Evolutionary conservation across 1,140 invertebrate genomes (phyloP).

Genomic region (Piezodorus guildinii): DNA sequence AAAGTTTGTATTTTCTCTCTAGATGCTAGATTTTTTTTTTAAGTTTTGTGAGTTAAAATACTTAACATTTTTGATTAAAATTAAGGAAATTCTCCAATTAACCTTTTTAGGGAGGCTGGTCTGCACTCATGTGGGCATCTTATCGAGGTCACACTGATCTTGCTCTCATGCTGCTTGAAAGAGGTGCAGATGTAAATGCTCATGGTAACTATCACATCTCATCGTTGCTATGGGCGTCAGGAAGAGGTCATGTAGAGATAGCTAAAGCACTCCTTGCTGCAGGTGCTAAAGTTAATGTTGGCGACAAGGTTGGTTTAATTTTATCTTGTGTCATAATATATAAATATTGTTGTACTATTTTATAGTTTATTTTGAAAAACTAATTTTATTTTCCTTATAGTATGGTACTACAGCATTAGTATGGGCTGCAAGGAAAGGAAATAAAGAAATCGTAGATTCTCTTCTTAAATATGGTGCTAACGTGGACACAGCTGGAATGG

Average conservation of each 20-base stretch:
- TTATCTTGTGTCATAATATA: too few species aligned
- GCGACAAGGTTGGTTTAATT: slow-evolving; percentile 58
- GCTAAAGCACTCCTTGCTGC: slow-evolving; percentile 67
- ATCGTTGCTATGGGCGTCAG: slow-evolving; percentile 86
- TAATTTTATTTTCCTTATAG: slow-evolving; percentile 34
- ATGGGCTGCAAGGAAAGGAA: slow-evolving; percentile 89
- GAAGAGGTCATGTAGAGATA: slow-evolving; percentile 76
- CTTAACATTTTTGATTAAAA: too few species aligned
- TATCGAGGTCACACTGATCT: slow-evolving; percentile 80
- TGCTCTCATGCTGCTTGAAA: slow-evolving; percentile 69
- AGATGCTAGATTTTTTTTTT: too few species aligned
- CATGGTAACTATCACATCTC: slow-evolving; percentile 94
- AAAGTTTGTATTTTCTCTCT: too few species aligned
- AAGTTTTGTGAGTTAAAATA: slow-evolving; percentile 34
- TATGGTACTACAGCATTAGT: slow-evolving; percentile 93
- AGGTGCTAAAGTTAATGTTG: slow-evolving; percentile 83
- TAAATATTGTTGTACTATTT: not conserved
- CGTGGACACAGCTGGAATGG: slow-evolving; percentile 76
- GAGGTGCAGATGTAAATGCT: slow-evolving; percentile 79
- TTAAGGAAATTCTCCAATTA: too few species aligned
- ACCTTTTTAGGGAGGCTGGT: slow-evolving; percentile 77
- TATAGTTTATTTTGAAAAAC: not conserved
- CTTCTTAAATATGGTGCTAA: slow-evolving; percentile 68
- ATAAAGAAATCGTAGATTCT: slow-evolving; percentile 69
- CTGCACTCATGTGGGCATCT: slow-evolving; percentile 91